Base-by-base conservation (phyloP, 1,140 invertebrate genomes). In the Heliconius himera region DNA sequence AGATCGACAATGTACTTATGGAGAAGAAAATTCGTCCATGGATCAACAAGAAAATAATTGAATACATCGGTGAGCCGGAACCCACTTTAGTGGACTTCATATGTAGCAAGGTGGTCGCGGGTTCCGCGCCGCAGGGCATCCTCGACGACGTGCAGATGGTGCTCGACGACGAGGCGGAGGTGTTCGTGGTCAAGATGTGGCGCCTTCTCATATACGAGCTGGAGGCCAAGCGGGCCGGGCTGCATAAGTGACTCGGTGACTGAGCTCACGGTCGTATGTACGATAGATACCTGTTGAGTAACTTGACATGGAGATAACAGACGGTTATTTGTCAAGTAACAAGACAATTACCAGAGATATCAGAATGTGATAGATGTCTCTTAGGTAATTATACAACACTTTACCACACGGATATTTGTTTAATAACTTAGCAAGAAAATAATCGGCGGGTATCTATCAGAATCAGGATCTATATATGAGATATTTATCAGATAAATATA, bases 141-240 rank as follows among this genome's bases (percentile, higher is more conserved):
- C 96, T 99, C 46, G 98, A 99, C 92, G 99, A 99, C 96, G 98
- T 99, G 86, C 98, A 99, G 96, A 99, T 99, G 99, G 99, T 99
- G 84, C 95, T 99, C 84, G 99, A 99, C 94, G 99, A 99, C 93
- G 99, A 99, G 95, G 99, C 99, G 9, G 99, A 99, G 96, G 98
- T 99, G 74, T 99, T 99, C 96, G 99, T 99, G 85, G 98, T 99
- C 56, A 99, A 99, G 96, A 99, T 99, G 98, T 99, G 99, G 99
- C 96, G 99, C 88, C 96, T 99, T 92, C 96, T 99, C 77, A 99
- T 99, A 87, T 99, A 99, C 95, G 99, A 99, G 96, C 98, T 99
- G 85, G 99, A 99, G 96, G 98, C 99, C 70, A 99, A 99, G 94
- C 99, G 99, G 94, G 96, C 97, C 92, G 97, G 97, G 79, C 95